Percentiles rank a stretch among this genome's conserved stretches.
These are phyloP conservation scores for Tragelaphus buxtoni DNA, from an alignment of 2,113 vertebrate genomes.

Conservation along the genomic window DNA sequence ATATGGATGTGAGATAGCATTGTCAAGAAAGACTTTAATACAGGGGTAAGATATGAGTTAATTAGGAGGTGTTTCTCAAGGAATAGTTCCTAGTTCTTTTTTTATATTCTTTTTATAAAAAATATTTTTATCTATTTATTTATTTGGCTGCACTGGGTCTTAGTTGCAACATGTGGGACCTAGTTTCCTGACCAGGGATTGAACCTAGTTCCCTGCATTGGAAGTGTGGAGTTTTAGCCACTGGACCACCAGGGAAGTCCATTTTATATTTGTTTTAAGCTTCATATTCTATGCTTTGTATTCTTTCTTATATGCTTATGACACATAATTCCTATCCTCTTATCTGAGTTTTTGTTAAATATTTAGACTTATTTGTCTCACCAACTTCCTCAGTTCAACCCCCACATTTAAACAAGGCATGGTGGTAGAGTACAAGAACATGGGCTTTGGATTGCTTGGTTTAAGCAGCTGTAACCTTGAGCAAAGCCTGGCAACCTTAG, in stretches of 20 bases:
- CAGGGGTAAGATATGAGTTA: neutral
- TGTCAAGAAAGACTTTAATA: constrained; percentile 4
- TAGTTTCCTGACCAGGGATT: neutral
- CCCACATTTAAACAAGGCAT: neutral
- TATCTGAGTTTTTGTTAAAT: neutral
- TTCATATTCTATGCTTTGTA: neutral
- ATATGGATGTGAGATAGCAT: neutral
- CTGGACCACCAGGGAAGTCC: neutral
- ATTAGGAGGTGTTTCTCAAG: neutral
- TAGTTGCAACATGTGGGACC: neutral
- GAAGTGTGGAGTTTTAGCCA: neutral
- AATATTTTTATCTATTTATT: neutral
- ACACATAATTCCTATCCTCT: neutral
- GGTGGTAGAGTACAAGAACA: neutral
- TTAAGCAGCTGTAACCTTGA: neutral
- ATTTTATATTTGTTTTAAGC: neutral
- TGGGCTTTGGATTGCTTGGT: neutral
- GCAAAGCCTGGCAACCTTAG: neutral
- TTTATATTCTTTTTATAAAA: neutral
- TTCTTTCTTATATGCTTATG: neutral
- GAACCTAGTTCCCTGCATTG: neutral
- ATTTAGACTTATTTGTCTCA: neutral
- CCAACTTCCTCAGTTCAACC: neutral
- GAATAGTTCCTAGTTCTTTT: neutral
- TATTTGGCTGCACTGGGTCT: neutral